phyloP scores from a whole-genome alignment of 2,797 vertebrate species.

The Urophycis tenuis region DNA sequence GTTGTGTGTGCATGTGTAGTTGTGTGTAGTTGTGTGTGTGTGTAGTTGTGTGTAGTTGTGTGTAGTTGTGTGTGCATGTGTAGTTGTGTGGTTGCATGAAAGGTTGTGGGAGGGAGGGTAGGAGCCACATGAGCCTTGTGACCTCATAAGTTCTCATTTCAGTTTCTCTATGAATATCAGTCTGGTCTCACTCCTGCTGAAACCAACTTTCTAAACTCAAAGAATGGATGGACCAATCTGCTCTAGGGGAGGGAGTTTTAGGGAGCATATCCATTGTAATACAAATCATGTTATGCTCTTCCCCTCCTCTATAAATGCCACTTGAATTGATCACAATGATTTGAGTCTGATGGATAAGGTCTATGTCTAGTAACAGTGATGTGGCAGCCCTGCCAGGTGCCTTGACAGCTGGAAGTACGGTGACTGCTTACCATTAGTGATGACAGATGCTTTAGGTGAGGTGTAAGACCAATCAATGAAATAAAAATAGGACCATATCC shows the following conservation, averaged over 20 bases:
- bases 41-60: too few species aligned
- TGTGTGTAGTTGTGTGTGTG: too few species aligned
- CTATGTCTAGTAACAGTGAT: not conserved
- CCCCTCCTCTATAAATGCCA: constrained; percentile 12
- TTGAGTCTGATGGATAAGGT: not conserved
- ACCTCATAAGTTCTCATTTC: too few species aligned
- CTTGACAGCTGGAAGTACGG: not conserved
- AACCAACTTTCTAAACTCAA: not conserved
- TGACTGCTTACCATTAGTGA: not conserved
- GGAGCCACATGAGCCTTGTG: too few species aligned
- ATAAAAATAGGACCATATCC: too few species aligned
- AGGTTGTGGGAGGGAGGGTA: too few species aligned
- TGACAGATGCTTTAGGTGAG: constrained; percentile 5
- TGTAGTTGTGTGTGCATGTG: too few species aligned
- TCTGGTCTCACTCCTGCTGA: not conserved
- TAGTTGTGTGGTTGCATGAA: too few species aligned
- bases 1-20: too few species aligned
- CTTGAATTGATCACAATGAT: not conserved
- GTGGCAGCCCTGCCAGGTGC: not conserved
- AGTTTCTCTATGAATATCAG: not conserved
- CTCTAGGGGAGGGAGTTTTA: too few species aligned
- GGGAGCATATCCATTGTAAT: not conserved
- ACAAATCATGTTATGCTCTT: constrained; percentile 7
- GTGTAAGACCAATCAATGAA: not conserved
- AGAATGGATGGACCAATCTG: not conserved